Conservation (phyloP, 2,888 invertebrate species). For the Rutpela maculata region DNA sequence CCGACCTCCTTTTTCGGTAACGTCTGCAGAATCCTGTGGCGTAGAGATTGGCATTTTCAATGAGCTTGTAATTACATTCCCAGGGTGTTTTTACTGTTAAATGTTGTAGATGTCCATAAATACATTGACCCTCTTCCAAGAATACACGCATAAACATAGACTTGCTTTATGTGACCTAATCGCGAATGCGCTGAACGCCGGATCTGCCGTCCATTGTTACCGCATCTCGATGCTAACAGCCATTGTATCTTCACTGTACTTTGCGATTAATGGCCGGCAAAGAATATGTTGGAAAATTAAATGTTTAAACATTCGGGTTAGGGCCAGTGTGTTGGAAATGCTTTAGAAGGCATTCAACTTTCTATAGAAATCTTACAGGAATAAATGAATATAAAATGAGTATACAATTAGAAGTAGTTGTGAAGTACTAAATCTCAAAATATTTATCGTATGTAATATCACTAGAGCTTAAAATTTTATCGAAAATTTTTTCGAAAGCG, state of each 20-base stretch:
- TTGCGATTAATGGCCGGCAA: slow-evolving; percentile 19
- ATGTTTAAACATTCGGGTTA: background rate
- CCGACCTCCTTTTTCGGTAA: slow-evolving; percentile 27
- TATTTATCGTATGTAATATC: too few species aligned
- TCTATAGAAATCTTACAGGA: too few species aligned
- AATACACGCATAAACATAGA: slow-evolving; percentile 59
- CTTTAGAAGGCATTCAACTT: too few species aligned
- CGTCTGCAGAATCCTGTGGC: slow-evolving; percentile 10
- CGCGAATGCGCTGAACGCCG: slow-evolving; percentile 60
- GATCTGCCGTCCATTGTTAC: slow-evolving; percentile 56
- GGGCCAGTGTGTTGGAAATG: background rate
- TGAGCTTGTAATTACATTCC: slow-evolving; percentile 30
- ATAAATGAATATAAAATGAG: too few species aligned
- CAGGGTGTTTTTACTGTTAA: slow-evolving; percentile 43
- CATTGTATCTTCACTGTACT: slow-evolving; percentile 40
- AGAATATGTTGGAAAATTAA: slow-evolving; percentile 9
- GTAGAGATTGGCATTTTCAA: slow-evolving; percentile 15
- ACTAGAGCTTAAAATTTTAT: too few species aligned
- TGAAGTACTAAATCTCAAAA: too few species aligned
- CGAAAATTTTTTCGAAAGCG: too few species aligned
- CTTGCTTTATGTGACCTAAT: slow-evolving; percentile 61
- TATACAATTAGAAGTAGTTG: background rate
- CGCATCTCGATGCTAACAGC: slow-evolving; percentile 46
- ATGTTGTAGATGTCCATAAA: slow-evolving; percentile 45
- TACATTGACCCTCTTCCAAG: slow-evolving; percentile 61